Base-by-base conservation (phyloP, 2,797 vertebrate genomes). In the Phalloptychus januarius region DNA sequence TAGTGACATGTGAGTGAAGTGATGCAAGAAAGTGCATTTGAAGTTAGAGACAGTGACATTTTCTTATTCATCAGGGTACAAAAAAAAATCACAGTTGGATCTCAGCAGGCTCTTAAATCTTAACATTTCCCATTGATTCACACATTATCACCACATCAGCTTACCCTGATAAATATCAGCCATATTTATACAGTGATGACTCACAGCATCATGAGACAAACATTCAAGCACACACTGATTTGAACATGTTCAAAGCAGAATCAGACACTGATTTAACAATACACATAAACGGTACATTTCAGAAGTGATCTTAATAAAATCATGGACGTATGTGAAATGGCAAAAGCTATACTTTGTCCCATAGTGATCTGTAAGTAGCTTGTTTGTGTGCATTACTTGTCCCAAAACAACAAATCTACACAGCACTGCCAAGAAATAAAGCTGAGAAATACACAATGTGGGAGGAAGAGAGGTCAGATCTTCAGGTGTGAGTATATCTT, bases 11-110 rank as follows among this genome's bases (percentile, higher is more conserved):
- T 92, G 90, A 90, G 72, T 71, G 85, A 86, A 85, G 86, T 81
- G 81, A 92, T 79, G 83, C 61, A 83, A 88, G 7, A 93, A 94
- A 92, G 93, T 94, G 92, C 92, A 93, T 93, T 88, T 79, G 74
- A 89, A 86, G 86, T 89, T 79, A 85, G 75, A 88, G 74, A 82
- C 85, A 79, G 78, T 85, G 76, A 73, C 87, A 91, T 85, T 92
- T 92, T 90, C 79, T 75, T 77, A 86, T 84, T 86, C 31, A 79
- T 84, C 80, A 84, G 72, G 81, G 80, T 38, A 15, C 74, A 75
- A 28, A 23, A 65, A 50, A 67, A 71, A 20, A 45, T 48, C 44
- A 72, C 78, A 85, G 58, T 69, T 18, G 25, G 74, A 8, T 78
- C 75, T 80, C 56, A 54, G 58, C 45, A 78, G 40, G 61, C 36